Conservation (phyloP, 1,140 invertebrate species). For the Caenorhabditis brenneri region DNA sequence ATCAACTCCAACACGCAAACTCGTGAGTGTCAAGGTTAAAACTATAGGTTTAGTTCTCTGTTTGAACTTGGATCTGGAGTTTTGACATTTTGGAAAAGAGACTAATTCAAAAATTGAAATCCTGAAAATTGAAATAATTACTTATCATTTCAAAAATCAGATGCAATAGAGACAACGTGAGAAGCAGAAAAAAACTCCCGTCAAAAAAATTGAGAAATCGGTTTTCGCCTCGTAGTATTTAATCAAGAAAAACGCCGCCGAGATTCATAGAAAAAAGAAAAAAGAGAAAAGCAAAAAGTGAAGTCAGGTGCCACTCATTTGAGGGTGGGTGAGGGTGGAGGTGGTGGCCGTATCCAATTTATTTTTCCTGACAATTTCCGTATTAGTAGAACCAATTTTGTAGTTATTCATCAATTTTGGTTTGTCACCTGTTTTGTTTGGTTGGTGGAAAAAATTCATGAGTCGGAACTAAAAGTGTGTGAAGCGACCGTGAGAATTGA, state of each 20-base stretch:
- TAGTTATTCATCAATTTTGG: background rate
- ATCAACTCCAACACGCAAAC: background rate
- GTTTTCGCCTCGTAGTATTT: conserved; percentile 13
- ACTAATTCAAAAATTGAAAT: background rate
- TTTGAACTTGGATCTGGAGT: no score
- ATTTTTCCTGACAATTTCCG: background rate
- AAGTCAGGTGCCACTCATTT: background rate
- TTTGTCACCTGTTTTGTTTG: background rate
- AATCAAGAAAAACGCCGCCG: conserved; percentile 22
- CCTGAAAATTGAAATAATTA: background rate
- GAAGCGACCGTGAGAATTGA: background rate
- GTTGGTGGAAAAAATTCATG: background rate
- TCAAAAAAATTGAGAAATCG: conserved; percentile 7
- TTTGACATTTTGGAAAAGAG: background rate
- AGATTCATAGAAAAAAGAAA: background rate
- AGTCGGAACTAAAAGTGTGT: background rate
- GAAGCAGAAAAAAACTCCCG: background rate
- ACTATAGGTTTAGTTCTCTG: background rate
- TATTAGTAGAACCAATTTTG: background rate
- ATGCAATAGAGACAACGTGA: background rate
- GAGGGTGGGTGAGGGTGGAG: background rate
- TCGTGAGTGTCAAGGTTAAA: no score
- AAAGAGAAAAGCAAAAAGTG: background rate
- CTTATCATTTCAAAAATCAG: background rate
- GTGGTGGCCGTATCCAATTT: background rate